These are phyloP conservation scores for Parambassis ranga DNA, from an alignment of 2,797 vertebrate species.

Conservation along the genomic window DNA sequence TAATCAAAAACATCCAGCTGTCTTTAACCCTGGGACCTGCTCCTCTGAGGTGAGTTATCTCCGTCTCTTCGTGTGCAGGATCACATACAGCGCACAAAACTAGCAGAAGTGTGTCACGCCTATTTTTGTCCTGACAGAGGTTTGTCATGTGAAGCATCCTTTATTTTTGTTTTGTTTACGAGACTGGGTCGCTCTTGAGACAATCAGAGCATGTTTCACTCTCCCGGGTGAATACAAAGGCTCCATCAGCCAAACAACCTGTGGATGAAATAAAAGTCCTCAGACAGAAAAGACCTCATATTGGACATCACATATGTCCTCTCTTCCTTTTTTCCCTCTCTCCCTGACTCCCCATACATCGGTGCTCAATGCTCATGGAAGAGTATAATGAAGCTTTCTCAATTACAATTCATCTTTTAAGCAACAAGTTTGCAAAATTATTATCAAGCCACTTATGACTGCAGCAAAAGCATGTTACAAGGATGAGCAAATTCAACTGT, in stretches of 20 bases:
- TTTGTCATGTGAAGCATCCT: not conserved
- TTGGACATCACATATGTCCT: not conserved
- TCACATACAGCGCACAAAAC: not conserved
- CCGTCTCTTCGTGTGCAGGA: not conserved
- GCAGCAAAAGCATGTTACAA: not conserved
- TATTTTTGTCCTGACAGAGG: not conserved
- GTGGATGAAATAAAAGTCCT: slow-evolving; percentile 21
- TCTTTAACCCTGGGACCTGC: slow-evolving; percentile 30
- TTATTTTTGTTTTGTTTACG: not conserved
- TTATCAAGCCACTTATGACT: not conserved
- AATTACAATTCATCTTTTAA: no score
- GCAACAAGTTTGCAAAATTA: no score
- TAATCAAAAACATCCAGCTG: slow-evolving; percentile 38
- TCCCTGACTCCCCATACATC: not conserved
- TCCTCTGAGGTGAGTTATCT: not conserved
- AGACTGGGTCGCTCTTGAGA: not conserved
- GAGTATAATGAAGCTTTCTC: no score
- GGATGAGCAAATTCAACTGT: not conserved
- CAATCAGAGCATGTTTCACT: not conserved
- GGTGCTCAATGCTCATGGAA: no score
- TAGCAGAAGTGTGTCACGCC: not conserved
- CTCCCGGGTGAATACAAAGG: slow-evolving; percentile 26
- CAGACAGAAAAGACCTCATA: slow-evolving; percentile 15
- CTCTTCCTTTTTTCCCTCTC: not conserved
- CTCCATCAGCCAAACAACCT: slow-evolving; percentile 23